These are phyloP conservation scores for Lonchura striata DNA, from an alignment of 2,113 vertebrate genomes.

Conservation along the genomic window DNA sequence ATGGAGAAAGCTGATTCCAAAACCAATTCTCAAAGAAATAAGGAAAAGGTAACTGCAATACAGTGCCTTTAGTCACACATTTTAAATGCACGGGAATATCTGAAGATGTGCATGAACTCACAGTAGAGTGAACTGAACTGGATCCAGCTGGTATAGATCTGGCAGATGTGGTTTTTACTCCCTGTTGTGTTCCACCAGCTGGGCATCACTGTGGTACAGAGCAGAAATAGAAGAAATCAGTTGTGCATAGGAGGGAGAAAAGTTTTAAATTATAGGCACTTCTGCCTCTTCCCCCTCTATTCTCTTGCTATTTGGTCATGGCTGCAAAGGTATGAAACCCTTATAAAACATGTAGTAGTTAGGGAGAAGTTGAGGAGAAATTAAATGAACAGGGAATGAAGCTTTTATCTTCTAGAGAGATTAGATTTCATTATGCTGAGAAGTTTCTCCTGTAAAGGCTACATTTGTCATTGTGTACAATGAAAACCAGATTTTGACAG, in stretches of 20 bases:
- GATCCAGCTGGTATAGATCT: background rate
- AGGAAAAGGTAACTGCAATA: background rate
- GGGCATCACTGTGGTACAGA: background rate
- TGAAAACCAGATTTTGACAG: conserved; percentile 28
- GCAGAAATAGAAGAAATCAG: background rate
- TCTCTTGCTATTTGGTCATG: background rate
- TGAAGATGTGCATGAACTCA: background rate
- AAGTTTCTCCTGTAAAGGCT: background rate
- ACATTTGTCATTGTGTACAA: conserved; percentile 6
- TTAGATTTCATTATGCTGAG: conserved; percentile 22
- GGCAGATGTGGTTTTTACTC: background rate
- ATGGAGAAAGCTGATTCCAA: background rate
- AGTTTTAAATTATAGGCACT: background rate
- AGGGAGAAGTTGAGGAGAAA: background rate
- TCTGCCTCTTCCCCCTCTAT: background rate
- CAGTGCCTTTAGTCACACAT: background rate
- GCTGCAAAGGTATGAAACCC: background rate
- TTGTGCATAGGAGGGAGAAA: background rate
- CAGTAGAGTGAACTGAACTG: background rate
- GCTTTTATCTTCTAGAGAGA: background rate
- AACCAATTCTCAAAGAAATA: background rate
- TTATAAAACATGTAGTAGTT: background rate
- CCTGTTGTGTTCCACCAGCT: background rate
- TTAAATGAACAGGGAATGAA: background rate
- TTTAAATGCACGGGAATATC: rapidly evolving